phyloP scores from a whole-genome alignment of 2,888 invertebrate species.

The Hemicrepidius hirtus region DNA sequence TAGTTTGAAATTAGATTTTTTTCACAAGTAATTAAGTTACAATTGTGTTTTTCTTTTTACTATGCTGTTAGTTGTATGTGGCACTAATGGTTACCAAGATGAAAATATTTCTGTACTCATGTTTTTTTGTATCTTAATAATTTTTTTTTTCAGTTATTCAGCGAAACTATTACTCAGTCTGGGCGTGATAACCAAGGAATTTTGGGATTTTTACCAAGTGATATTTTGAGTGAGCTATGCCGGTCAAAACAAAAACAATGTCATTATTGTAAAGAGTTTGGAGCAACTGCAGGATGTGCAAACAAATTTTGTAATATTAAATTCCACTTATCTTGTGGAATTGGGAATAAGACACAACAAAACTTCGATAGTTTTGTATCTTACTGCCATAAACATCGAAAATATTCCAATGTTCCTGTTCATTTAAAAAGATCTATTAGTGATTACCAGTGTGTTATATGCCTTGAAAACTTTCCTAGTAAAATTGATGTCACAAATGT shows the following conservation, averaged over 20 bases:
- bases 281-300: constrained; percentile 86
- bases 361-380: constrained; percentile 33
- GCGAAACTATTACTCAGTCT: constrained; percentile 81
- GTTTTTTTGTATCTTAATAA: too few species aligned
- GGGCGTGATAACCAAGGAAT: constrained; percentile 82
- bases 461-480: constrained; percentile 38
- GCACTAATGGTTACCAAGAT: too few species aligned
- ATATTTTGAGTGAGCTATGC: constrained; percentile 80
- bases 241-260: constrained; percentile 77
- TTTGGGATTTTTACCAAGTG: constrained; percentile 81
- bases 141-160: constrained; percentile 74
- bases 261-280: constrained; percentile 77
- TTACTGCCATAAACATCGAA: constrained; percentile 34
- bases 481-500: background rate
- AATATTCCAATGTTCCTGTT: constrained; percentile 37
- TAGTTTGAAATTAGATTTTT: too few species aligned
- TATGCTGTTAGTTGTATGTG: too few species aligned
- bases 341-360: constrained; percentile 68
- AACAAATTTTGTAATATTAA: constrained; percentile 77
- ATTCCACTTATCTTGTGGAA: constrained; percentile 87
- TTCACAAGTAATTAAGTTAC: too few species aligned
- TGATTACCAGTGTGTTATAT: constrained; percentile 41
- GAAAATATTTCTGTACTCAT: too few species aligned
- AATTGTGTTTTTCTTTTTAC: too few species aligned
- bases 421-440: constrained; percentile 20